Base-by-base conservation (phyloP, 2,113 vertebrate genomes). In the Dermatemys mawii region DNA sequence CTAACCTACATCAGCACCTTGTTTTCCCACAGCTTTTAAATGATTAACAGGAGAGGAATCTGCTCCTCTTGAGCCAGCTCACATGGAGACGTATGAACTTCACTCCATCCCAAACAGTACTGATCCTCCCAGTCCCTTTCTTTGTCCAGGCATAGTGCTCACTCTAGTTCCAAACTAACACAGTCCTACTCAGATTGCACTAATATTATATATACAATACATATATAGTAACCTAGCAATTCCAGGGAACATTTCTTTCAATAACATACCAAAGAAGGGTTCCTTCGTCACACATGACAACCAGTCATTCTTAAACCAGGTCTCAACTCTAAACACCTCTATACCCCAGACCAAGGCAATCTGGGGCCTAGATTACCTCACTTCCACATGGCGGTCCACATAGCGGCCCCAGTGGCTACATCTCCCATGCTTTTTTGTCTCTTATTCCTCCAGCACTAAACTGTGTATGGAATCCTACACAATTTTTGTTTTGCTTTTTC, bases 401-500 rank as follows among this genome's bases (percentile, higher is more conserved):
- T n/a, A 17, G 35, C 26, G 11, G 60, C 32, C 60, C 14, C 32
- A 67, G 35, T n/a, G 35, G 14, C 60, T 67, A 16, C 32, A 48
- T 16, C 13, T 24, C 48, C 38, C 16, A 5, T 1, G 3, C 0
- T 78, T 32, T n/a, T 67, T 67, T 16, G 5, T 17, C 32, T 67
- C 17, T 67, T 14, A 19, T 19, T 35, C 60, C 35, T 67, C 60
- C 60, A n/a, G 17, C 60, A 67, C 17, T 67, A 67, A n/a, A 35
- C 35, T 67, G 55, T 57, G 55, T 4, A 27, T 0, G 14, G 79
- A 21, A 0, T 2, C 70, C 84, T 51, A 51, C 24, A 63, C 13
- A 79, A 1, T 1, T 1, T 4, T 5, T 12, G 4, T 3, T 32
- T 85, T 12, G n/a, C 53, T 79, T 32, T 84, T 55, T 60, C 54